These are phyloP conservation scores for Oncorhynchus nerka DNA, from an alignment of 2,113 vertebrate species.

Conservation along the genomic window DNA sequence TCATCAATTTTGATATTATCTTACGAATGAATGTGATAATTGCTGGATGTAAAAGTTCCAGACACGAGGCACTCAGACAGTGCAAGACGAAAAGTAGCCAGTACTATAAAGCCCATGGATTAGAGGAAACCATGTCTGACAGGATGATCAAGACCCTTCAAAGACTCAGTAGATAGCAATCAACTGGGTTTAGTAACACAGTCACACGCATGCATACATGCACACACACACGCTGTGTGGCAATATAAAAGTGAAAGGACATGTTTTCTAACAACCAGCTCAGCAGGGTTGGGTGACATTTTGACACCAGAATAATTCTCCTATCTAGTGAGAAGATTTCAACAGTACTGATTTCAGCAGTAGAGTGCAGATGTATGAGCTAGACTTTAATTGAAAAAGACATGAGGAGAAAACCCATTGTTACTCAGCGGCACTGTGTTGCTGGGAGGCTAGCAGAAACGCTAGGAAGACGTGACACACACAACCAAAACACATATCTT, in stretches of 20 bases:
- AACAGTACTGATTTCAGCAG: background rate
- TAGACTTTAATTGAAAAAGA: constrained; percentile 39
- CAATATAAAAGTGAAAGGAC: background rate
- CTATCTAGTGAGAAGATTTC: constrained; percentile 21
- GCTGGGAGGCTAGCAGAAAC: background rate
- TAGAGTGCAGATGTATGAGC: constrained; percentile 27
- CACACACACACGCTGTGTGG: background rate
- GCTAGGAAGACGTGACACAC: constrained; percentile 1
- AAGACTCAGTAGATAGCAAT: too few relatives aligned
- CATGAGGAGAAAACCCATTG: constrained; percentile 18
- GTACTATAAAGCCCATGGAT: too few relatives aligned
- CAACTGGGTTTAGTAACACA: too few relatives aligned
- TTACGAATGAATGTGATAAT: too few relatives aligned
- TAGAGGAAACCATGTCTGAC: background rate
- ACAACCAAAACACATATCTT: background rate
- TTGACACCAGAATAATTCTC: background rate
- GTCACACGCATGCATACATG: too few relatives aligned
- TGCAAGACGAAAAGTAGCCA: too few relatives aligned
- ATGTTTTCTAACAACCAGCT: background rate
- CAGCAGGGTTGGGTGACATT: constrained; percentile 8
- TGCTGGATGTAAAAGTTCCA: too few relatives aligned
- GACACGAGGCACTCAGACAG: too few relatives aligned
- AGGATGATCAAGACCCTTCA: too few relatives aligned
- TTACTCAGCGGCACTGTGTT: constrained; percentile 11
- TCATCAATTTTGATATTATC: too few relatives aligned